These are phyloP conservation scores for Limnephilus auricula DNA, from an alignment of 2,888 invertebrate species.

Conservation along the genomic window DNA sequence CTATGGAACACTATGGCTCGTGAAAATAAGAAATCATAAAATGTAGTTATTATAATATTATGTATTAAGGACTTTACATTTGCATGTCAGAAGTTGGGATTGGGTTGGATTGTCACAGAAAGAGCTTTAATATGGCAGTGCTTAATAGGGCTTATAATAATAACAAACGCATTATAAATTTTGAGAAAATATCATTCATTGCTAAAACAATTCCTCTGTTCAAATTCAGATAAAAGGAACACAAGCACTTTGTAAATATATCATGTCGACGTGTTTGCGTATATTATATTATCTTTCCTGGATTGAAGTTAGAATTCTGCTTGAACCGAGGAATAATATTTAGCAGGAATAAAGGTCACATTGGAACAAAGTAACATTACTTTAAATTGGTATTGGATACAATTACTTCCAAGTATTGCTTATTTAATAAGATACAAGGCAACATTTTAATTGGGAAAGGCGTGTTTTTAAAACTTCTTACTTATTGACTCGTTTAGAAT, in stretches of 20 bases:
- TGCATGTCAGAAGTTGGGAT: neutral
- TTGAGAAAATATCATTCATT: neutral
- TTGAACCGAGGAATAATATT: neutral
- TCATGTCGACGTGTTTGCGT: neutral
- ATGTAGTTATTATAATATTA: no score
- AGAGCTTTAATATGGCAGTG: neutral
- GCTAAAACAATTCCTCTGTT: neutral
- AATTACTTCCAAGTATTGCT: conserved; percentile 37
- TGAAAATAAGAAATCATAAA: neutral
- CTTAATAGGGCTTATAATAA: neutral
- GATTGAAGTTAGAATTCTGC: neutral
- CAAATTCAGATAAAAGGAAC: neutral
- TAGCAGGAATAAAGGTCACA: neutral
- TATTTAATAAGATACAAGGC: conserved; percentile 49
- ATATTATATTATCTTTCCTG: neutral
- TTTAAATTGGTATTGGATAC: conserved; percentile 10
- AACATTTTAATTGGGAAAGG: conserved; percentile 51
- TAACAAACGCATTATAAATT: neutral
- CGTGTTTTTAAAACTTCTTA: conserved; percentile 33
- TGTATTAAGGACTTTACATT: neutral
- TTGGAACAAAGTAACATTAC: neutral
- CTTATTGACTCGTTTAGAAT: conserved; percentile 39
- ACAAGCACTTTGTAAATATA: conserved; percentile 1
- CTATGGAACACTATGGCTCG: neutral
- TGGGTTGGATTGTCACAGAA: neutral